Evolutionary conservation across 2,888 invertebrate genomes (phyloP), one percentile per base, ranked within the genome.

Genomic region (Neria commutata): DNA sequence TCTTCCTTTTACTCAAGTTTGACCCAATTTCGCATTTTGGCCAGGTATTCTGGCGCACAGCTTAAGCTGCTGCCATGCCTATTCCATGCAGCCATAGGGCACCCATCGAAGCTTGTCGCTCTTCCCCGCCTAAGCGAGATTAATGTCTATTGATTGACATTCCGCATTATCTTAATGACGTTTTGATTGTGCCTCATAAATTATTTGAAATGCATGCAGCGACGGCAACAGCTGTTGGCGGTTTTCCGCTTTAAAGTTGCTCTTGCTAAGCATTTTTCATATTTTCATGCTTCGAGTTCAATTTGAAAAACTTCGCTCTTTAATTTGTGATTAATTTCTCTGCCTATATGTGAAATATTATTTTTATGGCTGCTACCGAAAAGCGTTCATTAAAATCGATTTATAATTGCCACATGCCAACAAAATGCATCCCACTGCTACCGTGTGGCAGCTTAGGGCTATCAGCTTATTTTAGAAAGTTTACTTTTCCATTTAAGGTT

Each of bases 61-160:
- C 29, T 6, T 11, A 29, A 8, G 29, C 29, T 29, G 29, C 29
- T 29, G 29, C 6, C 29, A n/a, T 29, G 29, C 29, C 29, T 29
- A 11, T 6, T 29, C n/a, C n/a, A n/a, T n/a, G n/a, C n/a, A n/a
- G n/a, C n/a, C n/a, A n/a, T n/a, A n/a, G n/a, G n/a, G n/a, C n/a
- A n/a, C n/a, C n/a, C 11, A 29, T 6, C 29, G 29, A 11, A 29
- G 29, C 29, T 29, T 37, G 6, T 37, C 6, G 8, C 16, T 25
- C 48, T 24, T 8, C 48, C 19, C 14, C 23, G 4, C 23, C 5
- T n/a, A 24, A 10, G 4, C 16, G 17, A 61, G 61, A 61, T 58
- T 58, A 62, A 58, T 62, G 60, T 54, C 61, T 58, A 47, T 61
- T 60, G 55, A 60, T 51, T 64, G 60, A 52, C 56, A 64, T 58